Conservation (phyloP, 2,888 invertebrate species). For the Pediacus dermestoides region DNA sequence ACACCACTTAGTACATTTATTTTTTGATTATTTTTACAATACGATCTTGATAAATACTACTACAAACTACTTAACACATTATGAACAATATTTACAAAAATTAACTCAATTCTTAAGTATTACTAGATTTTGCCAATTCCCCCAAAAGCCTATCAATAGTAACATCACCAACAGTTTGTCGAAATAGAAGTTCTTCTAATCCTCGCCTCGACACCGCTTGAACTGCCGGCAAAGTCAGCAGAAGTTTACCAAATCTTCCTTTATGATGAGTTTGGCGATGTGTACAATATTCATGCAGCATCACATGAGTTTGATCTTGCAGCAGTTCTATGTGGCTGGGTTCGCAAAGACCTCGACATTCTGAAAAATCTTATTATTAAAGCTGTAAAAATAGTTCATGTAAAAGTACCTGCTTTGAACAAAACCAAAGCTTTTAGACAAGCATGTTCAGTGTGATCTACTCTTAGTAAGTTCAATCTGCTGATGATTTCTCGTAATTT, state of each 20-base stretch:
- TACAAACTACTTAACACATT: too few relatives aligned
- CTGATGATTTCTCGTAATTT: constrained; percentile 63
- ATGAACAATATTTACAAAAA: too few relatives aligned
- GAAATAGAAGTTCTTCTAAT: constrained; percentile 70
- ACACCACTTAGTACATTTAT: too few relatives aligned
- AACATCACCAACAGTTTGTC: constrained; percentile 71
- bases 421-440: constrained; percentile 79
- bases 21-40: too few relatives aligned
- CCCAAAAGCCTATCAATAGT: constrained; percentile 67
- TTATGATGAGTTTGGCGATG: constrained; percentile 45
- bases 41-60: too few relatives aligned
- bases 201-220: constrained; percentile 45
- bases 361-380: constrained; percentile 48
- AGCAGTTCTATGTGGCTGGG: constrained; percentile 60
- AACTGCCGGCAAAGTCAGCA: constrained; percentile 68
- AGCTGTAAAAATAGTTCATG: too few relatives aligned
- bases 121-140: constrained; percentile 58
- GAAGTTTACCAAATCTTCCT: constrained; percentile 68
- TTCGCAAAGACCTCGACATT: constrained; percentile 61
- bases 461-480: constrained; percentile 61
- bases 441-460: constrained; percentile 81
- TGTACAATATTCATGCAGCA: constrained; percentile 69
- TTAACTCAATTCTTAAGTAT: too few relatives aligned
- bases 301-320: constrained; percentile 77
- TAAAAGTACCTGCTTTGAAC: constrained; percentile 71